phyloP scores from a whole-genome alignment of 2,113 vertebrate species.

The Lepisosteus oculatus region DNA sequence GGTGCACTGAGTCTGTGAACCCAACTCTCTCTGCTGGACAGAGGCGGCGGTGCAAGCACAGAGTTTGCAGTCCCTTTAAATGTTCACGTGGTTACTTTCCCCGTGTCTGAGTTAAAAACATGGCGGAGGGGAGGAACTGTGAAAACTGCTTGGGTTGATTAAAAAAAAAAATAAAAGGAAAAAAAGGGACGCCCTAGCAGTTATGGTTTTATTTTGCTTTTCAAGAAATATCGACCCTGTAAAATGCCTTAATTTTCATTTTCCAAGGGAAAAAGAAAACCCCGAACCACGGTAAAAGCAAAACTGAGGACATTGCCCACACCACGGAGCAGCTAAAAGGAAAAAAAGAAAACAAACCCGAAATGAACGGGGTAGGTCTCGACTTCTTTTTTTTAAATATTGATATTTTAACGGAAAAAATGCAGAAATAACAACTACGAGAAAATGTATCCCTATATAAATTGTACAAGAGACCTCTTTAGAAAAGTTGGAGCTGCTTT shows the following conservation, averaged over 20 bases:
- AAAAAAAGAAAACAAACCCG: conserved; percentile 67
- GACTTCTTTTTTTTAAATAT: neutral
- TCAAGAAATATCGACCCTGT: neutral
- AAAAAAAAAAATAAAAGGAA: conserved; percentile 23
- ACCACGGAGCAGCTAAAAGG: conserved; percentile 31
- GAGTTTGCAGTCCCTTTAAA: conserved; percentile 35
- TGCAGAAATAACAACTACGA: no score
- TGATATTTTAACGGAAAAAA: no score
- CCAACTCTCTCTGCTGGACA: conserved; percentile 4
- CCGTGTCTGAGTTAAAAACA: conserved; percentile 60
- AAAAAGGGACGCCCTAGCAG: neutral
- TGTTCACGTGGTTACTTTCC: conserved; percentile 33
- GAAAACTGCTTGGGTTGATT: conserved; percentile 45
- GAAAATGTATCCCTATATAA: no score
- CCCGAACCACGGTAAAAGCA: conserved; percentile 52
- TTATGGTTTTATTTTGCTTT: neutral
- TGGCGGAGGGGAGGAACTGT: conserved; percentile 68
- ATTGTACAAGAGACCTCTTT: no score
- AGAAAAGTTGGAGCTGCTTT: no score
- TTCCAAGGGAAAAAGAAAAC: conserved; percentile 46
- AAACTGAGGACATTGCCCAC: conserved; percentile 40
- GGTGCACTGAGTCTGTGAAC: no score
- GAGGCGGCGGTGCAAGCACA: neutral
- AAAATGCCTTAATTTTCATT: neutral
- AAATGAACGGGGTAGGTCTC: conserved; percentile 81